These are phyloP conservation scores for Colletes latitarsis DNA, from an alignment of 1,140 invertebrate genomes.

Conservation along the genomic window DNA sequence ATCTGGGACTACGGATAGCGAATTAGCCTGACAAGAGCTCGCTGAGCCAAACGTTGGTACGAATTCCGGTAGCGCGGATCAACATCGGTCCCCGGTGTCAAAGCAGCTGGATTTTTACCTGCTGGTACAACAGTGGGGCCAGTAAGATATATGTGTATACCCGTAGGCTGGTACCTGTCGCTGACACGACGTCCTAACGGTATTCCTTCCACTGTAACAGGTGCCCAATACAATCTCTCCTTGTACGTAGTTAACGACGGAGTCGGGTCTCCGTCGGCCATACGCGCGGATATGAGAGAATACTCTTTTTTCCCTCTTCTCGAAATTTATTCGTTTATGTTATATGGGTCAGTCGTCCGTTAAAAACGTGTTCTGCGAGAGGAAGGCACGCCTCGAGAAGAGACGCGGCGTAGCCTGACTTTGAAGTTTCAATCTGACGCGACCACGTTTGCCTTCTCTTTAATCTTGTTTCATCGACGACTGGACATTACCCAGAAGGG, in stretches of 20 bases:
- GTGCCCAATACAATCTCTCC: slow-evolving; percentile 72
- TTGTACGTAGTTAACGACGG: slow-evolving; percentile 58
- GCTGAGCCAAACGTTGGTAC: not conserved
- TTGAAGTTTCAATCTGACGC: slow-evolving; percentile 22
- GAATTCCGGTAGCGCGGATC: slow-evolving; percentile 23
- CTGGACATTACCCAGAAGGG: not conserved
- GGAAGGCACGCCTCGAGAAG: slow-evolving; percentile 26
- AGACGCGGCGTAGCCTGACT: slow-evolving; percentile 9
- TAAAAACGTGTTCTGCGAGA: slow-evolving; percentile 63
- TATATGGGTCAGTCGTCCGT: slow-evolving; percentile 70
- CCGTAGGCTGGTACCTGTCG: slow-evolving; percentile 74
- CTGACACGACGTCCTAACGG: slow-evolving; percentile 76
- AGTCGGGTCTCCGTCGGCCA: not conserved
- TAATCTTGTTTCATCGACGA: slow-evolving; percentile 23
- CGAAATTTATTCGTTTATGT: slow-evolving; percentile 60
- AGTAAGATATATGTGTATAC: slow-evolving; percentile 25
- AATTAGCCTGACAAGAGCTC: slow-evolving; percentile 1
- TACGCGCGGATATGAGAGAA: not conserved
- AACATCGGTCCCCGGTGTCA: slow-evolving; percentile 22
- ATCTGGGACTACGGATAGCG: not conserved
- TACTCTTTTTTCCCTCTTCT: slow-evolving; percentile 20
- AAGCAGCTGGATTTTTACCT: slow-evolving; percentile 31
- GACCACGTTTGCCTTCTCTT: not conserved
- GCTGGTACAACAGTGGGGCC: not conserved
- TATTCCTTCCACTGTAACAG: slow-evolving; percentile 75